Evolutionary conservation across 2,888 invertebrate species (phyloP), one percentile per base, ranked within the genome.

Genomic region (Buathra laborator): DNA sequence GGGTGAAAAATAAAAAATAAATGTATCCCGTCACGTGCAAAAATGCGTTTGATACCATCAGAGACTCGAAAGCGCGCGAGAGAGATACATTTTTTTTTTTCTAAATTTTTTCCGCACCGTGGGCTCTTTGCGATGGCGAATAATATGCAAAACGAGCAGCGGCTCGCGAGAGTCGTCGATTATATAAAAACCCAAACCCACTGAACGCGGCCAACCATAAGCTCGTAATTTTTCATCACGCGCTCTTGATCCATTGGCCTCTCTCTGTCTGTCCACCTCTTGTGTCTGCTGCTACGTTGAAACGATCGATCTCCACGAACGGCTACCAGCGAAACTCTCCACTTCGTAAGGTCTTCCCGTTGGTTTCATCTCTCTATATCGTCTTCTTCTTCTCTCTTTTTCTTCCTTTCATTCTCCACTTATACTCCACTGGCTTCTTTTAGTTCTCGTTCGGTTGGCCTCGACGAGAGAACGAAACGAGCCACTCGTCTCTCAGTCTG

Each of bases 181-280:
- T 76, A 24, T 51, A 66, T 66, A 53, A 66, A 76, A 68, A 59
- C 32, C 51, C 51, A 10, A 64, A 66, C 37, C 51, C 66, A 32
- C 10, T 29, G 46, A 9, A 24, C 48, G 37, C 75, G 66, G 19
- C 51, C 51, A 29, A 72, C 72, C 72, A 66, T 66, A 19, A 16
- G 48, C 51, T 66, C 29, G 44, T 66, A 80, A 80, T 80, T 80
- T 80, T 80, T 80, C 80, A 72, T 80, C 80, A 56, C 56, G 72
- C 72, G 66, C 66, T 64, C 72, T 72, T 66, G 72, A 80, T 76
- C 75, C 75, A 76, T 76, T 76, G 75, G 75, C 51, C 66, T 66
- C 59, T 59, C 29, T 43, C 37, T 7, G 1, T 37, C 37, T 37
- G 37, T 37, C 37, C 19, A 29, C 43, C 66, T 32, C 46, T 32